Base-by-base conservation (phyloP, 2,888 invertebrate species). In the Drosophila monieri region DNA sequence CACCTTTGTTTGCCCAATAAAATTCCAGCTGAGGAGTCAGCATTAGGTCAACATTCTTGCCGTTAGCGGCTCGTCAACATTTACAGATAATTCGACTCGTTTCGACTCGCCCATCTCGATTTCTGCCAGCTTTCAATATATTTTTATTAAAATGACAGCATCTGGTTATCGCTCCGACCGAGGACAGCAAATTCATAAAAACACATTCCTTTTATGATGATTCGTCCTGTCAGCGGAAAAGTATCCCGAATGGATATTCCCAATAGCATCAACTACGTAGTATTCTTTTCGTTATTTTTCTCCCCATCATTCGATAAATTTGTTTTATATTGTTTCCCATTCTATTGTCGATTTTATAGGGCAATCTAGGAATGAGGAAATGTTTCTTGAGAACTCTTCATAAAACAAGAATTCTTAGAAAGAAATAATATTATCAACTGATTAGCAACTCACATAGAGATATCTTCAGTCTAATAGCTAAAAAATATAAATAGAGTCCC, bases 121-220 rank as follows among this genome's bases (percentile, higher is more conserved):
- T 61, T 61, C 47, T 72, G 72, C 69, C 73, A 69, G 69, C 69
- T 69, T 69, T 69, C 69, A 62, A 69, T 69, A 72, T 72, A 54
- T 72, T 69, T 65, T 62, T 61, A 69, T 69, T 69, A 72, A 61
- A 72, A 69, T 54, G 49, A 69, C 72, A 61, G 53, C 68, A 69
- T 72, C 73, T 69, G 68, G 72, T 49, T 61, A 49, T 49, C 23
- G 48, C 43, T 35, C 8, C 37, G 52, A 25, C 72, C 37, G 68
- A 69, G 64, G 25, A 18, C 15, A 10, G 53, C 49, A 32, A 37
- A 35, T 52, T 64, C 67, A 66, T 64, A 64, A 64, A 66, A 64
- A 46, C 66, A 52, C 43, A 44, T 49, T 23, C 62, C 44, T 52
- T 64, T 64, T 64, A 64, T 64, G 62, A 66, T 64, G 62, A 66